These are phyloP conservation scores for Pomatostomus ruficeps DNA, from an alignment of 2,113 vertebrate genomes.

Conservation along the genomic window DNA sequence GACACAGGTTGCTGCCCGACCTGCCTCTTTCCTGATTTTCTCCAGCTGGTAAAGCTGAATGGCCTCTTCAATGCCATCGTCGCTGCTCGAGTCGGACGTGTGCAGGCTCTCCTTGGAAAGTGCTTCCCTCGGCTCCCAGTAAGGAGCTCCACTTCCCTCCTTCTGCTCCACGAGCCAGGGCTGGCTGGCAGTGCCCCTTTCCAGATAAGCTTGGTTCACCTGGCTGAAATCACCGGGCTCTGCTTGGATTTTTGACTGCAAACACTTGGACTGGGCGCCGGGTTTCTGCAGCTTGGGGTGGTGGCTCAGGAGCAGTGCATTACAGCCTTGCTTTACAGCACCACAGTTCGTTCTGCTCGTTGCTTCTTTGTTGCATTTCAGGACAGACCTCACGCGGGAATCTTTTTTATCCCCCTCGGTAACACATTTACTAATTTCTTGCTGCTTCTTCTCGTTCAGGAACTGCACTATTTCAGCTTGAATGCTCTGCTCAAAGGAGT, in stretches of 20 bases:
- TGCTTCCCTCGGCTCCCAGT: not conserved
- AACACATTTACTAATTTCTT: not conserved
- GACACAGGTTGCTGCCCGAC: not conserved
- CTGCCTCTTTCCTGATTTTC: slow-evolving; percentile 72
- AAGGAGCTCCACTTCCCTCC: not conserved
- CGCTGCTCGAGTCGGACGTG: slow-evolving; percentile 81
- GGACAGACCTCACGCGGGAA: not conserved
- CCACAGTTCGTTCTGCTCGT: not conserved
- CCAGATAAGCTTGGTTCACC: not conserved
- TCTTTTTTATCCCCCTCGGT: not conserved
- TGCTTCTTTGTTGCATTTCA: slow-evolving; percentile 64
- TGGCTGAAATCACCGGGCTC: not conserved
- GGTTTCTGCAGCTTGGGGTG: slow-evolving; percentile 13
- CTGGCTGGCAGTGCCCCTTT: not conserved
- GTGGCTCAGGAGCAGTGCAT: slow-evolving; percentile 42
- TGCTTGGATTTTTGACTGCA: not conserved
- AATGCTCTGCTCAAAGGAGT: slow-evolving; percentile 81
- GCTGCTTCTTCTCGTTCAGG: slow-evolving; percentile 72
- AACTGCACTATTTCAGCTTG: slow-evolving; percentile 78
- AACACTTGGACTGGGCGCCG: not conserved
- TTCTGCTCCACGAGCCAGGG: not conserved
- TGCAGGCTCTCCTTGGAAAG: fast-evolving
- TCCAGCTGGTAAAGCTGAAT: slow-evolving; percentile 90
- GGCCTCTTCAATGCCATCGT: slow-evolving; percentile 92
- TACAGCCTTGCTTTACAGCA: slow-evolving; percentile 46